phyloP scores from a whole-genome alignment of 2,113 vertebrate species.

The Phaethon lepturus region DNA sequence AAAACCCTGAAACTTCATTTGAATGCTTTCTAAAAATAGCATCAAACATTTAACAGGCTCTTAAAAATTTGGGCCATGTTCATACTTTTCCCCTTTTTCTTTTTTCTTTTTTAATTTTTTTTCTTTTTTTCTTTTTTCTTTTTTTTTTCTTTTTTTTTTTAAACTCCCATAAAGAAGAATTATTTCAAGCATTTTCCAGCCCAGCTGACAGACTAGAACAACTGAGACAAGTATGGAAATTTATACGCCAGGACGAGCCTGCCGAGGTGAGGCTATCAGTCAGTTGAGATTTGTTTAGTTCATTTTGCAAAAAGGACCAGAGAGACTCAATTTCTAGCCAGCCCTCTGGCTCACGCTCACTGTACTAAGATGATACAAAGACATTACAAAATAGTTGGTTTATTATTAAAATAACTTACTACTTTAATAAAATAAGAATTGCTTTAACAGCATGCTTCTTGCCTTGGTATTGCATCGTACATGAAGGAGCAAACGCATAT shows the following conservation, averaged over 20 bases:
- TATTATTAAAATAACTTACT: neutral
- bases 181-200: neutral
- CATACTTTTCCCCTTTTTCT: neutral
- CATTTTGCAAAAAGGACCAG: neutral
- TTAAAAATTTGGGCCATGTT: neutral
- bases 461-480: neutral
- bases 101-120: neutral
- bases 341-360: neutral
- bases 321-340: neutral
- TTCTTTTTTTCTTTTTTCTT: neutral
- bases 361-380: neutral
- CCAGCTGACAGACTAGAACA: neutral
- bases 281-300: neutral
- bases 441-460: neutral
- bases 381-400: neutral
- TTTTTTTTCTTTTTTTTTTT: too few relatives aligned
- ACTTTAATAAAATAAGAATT: neutral
- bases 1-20: neutral
- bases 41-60: neutral
- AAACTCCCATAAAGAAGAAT: neutral
- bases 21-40: neutral
- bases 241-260: neutral
- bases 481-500: neutral
- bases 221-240: neutral
- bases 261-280: neutral